Evolutionary conservation across 2,888 invertebrate genomes (phyloP).

Genomic region (Diarsia mendica): DNA sequence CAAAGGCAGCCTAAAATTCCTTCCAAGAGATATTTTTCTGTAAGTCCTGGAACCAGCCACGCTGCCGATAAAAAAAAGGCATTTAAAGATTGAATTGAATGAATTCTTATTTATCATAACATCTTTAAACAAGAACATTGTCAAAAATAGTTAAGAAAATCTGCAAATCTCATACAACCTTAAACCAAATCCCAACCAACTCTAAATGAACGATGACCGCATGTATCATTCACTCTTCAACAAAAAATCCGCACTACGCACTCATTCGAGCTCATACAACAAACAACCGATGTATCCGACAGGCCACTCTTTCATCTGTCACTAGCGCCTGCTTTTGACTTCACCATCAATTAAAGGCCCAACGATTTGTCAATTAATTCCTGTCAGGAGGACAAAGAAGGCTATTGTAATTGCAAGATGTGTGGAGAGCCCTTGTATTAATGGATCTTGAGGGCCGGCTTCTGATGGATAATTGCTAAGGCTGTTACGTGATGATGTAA

Average conservation of each 20-base stretch:
- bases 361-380: conserved; percentile 82
- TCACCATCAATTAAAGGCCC: conserved; percentile 73
- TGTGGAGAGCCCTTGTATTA: conserved; percentile 78
- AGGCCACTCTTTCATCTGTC: conserved; percentile 67
- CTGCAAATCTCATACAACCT: not conserved
- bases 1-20: too few species aligned
- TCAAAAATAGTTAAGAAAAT: not conserved
- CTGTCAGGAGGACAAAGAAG: conserved; percentile 77
- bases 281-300: conserved; percentile 33
- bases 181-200: not conserved
- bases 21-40: too few species aligned
- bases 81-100: not conserved
- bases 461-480: conserved; percentile 68
- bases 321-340: conserved; percentile 69
- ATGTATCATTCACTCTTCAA: not conserved
- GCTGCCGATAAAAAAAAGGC: too few species aligned
- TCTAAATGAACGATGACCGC: not conserved
- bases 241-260: conserved; percentile 1
- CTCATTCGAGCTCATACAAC: conserved; percentile 6
- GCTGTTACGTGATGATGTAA: conserved; percentile 60
- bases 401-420: conserved; percentile 77
- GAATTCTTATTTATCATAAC: not conserved
- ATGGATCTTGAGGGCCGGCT: conserved; percentile 75
- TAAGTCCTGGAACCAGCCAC: too few species aligned
- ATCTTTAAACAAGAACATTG: not conserved